Evolutionary conservation across 2,113 vertebrate species (phyloP).

Genomic region (Pitta sordida): DNA sequence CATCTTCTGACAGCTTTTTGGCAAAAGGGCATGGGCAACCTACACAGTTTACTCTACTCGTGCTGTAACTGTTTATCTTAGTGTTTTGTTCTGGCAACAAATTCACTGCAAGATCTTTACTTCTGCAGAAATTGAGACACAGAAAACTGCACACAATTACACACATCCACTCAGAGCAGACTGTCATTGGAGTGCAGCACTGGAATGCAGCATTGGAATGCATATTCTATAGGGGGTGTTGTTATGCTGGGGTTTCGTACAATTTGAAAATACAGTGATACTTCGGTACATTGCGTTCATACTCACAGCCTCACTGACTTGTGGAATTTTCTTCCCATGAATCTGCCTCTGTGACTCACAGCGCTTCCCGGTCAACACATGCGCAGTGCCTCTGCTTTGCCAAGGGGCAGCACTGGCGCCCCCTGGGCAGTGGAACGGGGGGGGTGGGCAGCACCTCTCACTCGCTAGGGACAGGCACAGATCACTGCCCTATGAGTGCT

Average conservation of each 20-base stretch:
- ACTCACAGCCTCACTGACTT: no score
- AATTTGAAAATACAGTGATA: background rate
- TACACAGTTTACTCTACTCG: background rate
- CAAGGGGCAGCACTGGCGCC: no score
- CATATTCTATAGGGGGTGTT: background rate
- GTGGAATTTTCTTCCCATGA: no score
- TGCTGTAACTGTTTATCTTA: background rate
- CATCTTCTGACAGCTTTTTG: slow-evolving; percentile 14
- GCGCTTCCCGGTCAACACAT: no score
- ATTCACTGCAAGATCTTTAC: background rate
- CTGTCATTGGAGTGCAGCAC: background rate
- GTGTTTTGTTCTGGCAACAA: background rate
- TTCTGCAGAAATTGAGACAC: background rate
- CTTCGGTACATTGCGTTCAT: no score
- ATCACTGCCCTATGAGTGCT: no score
- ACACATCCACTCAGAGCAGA: background rate
- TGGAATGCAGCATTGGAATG: background rate
- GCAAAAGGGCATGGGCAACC: background rate
- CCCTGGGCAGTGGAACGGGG: no score
- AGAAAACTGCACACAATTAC: background rate
- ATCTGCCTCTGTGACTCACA: no score
- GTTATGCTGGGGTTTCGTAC: background rate
- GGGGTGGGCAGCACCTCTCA: no score
- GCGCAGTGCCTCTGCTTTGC: no score
- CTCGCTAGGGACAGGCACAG: no score